Conservation (phyloP, 64 coral and sea anemone species). For the Stichodactyla mertensii region DNA sequence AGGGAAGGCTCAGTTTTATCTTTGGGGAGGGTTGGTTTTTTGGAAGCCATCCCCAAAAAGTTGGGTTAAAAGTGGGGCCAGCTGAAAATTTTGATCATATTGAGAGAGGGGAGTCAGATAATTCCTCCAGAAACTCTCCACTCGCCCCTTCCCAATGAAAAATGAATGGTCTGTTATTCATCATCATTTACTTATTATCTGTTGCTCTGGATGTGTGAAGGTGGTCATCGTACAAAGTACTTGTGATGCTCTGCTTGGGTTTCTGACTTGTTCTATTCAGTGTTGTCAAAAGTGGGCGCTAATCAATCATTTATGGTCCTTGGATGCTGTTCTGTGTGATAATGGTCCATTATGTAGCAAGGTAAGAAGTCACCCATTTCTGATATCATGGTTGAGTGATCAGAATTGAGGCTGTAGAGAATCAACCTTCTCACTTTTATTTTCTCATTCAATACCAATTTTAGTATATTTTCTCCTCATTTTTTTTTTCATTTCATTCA, state of each 20-base stretch:
- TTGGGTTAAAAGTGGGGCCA: not conserved
- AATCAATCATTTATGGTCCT: conserved; percentile 48
- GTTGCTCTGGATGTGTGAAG: conserved; percentile 6
- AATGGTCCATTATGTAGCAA: conserved; percentile 52
- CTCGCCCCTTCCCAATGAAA: too few species aligned
- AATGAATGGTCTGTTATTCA: too few species aligned
- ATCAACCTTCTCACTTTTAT: not conserved
- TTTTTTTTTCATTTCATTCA: not conserved
- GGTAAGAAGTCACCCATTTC: conserved; percentile 20
- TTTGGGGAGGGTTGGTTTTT: too few species aligned
- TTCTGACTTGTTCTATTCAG: conserved; percentile 46
- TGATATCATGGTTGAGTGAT: too few species aligned
- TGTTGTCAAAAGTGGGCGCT: conserved; percentile 80
- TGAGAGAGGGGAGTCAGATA: too few species aligned
- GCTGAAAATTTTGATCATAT: too few species aligned
- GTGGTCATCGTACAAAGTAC: conserved; percentile 61
- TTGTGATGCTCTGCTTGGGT: conserved; percentile 48
- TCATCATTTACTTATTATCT: too few species aligned
- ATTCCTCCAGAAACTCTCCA: too few species aligned
- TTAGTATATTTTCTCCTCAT: not conserved
- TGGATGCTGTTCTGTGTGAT: conserved; percentile 69
- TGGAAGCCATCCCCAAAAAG: too few species aligned
- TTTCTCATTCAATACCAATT: not conserved
- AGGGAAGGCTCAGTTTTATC: too few species aligned
- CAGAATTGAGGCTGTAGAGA: too few species aligned